Evolutionary conservation across 2,888 invertebrate species (phyloP).

Genomic region (Eretmocerus hayati): DNA sequence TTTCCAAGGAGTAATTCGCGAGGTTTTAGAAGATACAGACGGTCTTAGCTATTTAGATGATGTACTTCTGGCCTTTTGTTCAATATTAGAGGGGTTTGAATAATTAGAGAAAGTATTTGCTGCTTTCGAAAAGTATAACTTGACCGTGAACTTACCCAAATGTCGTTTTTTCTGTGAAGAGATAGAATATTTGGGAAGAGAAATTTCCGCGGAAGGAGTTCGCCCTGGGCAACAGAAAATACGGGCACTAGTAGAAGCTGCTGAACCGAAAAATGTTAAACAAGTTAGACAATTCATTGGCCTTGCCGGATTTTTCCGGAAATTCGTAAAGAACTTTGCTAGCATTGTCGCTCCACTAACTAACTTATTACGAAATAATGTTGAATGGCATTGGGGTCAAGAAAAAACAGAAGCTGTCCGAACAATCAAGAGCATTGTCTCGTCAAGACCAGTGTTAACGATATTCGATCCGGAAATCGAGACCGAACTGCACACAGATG

Average conservation of each 20-base stretch:
- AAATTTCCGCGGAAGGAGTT: no score
- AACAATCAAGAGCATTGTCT: neutral
- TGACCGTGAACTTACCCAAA: neutral
- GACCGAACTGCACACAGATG: no score
- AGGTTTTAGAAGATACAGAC: no score
- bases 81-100: no score
- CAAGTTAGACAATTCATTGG: neutral
- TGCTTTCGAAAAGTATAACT: neutral
- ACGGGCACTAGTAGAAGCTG: neutral
- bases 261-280: neutral
- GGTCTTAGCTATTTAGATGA: no score
- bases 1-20: no score
- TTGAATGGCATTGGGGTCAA: neutral
- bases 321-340: neutral
- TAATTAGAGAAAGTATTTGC: neutral
- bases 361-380: neutral
- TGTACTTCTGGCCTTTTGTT: no score
- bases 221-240: neutral
- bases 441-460: neutral
- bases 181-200: no score
- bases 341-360: neutral
- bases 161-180: neutral
- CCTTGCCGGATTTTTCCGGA: neutral
- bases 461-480: neutral
- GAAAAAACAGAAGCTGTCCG: neutral